Evolutionary conservation across 2,797 vertebrate species (phyloP), one percentile per base, ranked within the genome.

Genomic region (Sebastes oblongus): DNA sequence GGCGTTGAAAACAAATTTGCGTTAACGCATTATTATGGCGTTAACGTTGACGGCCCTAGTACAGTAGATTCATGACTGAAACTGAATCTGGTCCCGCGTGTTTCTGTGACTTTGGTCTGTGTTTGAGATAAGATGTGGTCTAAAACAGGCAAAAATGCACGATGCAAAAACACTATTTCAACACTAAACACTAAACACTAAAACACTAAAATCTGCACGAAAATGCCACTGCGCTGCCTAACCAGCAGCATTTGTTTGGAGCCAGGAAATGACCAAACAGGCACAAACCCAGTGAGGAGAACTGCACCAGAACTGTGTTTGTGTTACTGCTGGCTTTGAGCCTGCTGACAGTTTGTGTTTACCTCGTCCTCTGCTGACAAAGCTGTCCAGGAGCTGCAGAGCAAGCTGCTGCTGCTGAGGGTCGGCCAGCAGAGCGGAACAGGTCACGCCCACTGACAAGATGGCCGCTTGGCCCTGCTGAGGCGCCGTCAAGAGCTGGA

Each of bases 331-430:
- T 62, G 30, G 60, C 60, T 64, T 13, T 22, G 32, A 3, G 10
- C 12, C 61, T 39, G 64, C 64, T 66, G 64, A 20, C 39, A 50
- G 27, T 30, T 18, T 60, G n/a, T 55, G 50, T 55, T 74, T 32
- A 77, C 80, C 76, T 92, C 29, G 86, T 42, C 91, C 93, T 25
- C 62, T 81, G 36, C 72, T 84, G 75, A 85, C 18, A 29, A 95
- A 78, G 72, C 93, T 75, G 75, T 96, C 90, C 89, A 97, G 84
- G 18, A 97, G 89, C 68, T 90, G 92, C 72, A 96, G 82, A 3
- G 64, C 89, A 55, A 89, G 32, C 4, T 89, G 85, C 79, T 88
- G 88, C 66, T 85, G 90, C 85, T 56, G 59, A 39, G 72, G 36
- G 25, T 86, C 80, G 0, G 8, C 55, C 30, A 97, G 91, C 76